Percentiles rank a stretch among this genome's conserved stretches.
phyloP scores from a whole-genome alignment of 2,888 invertebrate species.

The Arrhopalites spinosus region DNA sequence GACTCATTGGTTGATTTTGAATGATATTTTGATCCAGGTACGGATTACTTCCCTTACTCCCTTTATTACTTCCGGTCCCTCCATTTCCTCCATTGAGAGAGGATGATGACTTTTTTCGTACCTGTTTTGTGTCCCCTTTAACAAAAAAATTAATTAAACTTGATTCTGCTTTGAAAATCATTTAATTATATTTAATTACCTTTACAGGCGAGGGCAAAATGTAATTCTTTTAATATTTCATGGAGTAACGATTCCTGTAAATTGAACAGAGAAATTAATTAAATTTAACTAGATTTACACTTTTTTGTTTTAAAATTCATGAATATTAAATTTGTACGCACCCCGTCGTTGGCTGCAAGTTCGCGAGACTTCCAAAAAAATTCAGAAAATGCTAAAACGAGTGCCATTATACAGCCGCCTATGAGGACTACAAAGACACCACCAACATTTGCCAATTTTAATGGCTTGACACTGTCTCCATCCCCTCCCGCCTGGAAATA shows the following conservation, averaged over 20 bases:
- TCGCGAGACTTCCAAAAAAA: conserved; percentile 95
- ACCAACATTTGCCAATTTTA: conserved; percentile 93
- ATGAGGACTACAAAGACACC: conserved; percentile 94
- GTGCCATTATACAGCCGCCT: conserved; percentile 89
- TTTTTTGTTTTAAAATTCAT: neutral
- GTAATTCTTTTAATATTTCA: conserved; percentile 74
- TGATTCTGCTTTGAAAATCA: too few species aligned
- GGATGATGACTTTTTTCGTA: conserved; percentile 61
- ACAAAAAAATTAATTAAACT: too few species aligned
- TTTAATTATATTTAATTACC: too few species aligned
- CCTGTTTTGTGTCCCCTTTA: conserved; percentile 75
- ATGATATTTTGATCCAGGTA: neutral
- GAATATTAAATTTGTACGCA: conserved; percentile 61
- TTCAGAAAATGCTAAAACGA: conserved; percentile 91
- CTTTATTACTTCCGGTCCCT: conserved; percentile 38
- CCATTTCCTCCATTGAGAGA: conserved; percentile 22
- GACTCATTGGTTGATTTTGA: neutral
- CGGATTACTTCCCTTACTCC: conserved; percentile 22
- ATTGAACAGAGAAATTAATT: neutral
- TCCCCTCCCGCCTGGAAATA: conserved; percentile 60
- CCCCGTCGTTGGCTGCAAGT: conserved; percentile 87
- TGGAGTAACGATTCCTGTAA: conserved; percentile 72
- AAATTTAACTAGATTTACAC: too few species aligned
- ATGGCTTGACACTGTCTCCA: conserved; percentile 52
- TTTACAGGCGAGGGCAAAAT: conserved; percentile 73